phyloP scores from a whole-genome alignment of 2,888 invertebrate genomes.

The Cephalotes varians region DNA sequence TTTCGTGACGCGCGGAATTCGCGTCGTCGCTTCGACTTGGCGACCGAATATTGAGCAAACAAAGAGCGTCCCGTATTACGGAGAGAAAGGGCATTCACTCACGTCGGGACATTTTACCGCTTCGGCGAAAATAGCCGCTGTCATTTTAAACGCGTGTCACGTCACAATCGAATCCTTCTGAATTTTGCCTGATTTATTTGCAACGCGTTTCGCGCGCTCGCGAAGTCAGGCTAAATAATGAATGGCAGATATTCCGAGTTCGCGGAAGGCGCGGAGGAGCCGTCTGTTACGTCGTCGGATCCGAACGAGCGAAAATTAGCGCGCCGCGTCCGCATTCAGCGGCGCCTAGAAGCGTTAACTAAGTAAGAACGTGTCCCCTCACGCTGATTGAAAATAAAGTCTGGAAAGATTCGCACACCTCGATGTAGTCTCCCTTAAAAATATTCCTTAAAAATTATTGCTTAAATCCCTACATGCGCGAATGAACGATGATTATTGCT shows the following conservation, averaged over 20 bases:
- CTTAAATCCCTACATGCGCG: no score
- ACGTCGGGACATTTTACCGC: not conserved
- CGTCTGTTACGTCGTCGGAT: conserved; percentile 88
- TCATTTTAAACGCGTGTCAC: not conserved
- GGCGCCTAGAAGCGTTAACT: conserved; percentile 88
- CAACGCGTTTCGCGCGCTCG: not conserved
- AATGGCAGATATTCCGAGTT: conserved; percentile 20
- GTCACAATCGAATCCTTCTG: not conserved
- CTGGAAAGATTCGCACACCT: not conserved
- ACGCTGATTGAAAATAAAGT: not conserved
- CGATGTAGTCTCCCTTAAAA: not conserved
- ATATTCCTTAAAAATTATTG: not conserved
- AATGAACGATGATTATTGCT: no score
- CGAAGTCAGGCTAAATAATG: not conserved
- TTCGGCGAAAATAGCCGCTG: not conserved
- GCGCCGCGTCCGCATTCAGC: conserved; percentile 89
- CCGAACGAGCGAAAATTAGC: conserved; percentile 91
- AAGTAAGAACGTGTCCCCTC: conserved; percentile 79
- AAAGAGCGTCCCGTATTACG: not conserved
- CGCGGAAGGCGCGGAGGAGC: conserved; percentile 84
- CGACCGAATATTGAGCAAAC: conserved; percentile 46
- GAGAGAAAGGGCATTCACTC: not conserved
- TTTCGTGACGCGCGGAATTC: not conserved
- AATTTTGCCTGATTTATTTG: not conserved
- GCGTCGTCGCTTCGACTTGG: not conserved